phyloP scores from a whole-genome alignment of 2,113 vertebrate genomes.

The Corapipo altera region DNA sequence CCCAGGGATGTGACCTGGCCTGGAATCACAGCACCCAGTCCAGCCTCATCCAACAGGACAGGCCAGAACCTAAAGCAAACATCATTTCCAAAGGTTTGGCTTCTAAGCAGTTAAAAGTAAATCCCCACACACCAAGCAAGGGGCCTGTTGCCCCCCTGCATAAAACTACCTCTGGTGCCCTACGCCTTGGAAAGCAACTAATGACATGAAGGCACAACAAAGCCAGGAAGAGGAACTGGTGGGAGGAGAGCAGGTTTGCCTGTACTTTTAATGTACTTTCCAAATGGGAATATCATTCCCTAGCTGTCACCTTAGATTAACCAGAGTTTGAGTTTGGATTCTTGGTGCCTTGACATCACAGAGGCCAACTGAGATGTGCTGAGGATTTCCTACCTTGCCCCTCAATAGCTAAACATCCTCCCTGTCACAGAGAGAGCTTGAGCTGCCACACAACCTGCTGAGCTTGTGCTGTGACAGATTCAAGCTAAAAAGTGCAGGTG shows the following conservation, averaged over 20 bases:
- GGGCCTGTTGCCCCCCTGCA: too few relatives aligned
- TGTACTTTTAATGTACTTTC: background rate
- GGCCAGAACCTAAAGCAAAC: background rate
- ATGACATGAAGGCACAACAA: background rate
- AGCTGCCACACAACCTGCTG: background rate
- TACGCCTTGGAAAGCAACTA: background rate
- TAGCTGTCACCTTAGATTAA: background rate
- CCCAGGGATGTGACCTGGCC: background rate
- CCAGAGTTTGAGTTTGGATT: background rate
- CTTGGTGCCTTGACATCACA: background rate
- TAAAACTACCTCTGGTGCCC: background rate
- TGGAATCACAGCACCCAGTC: background rate
- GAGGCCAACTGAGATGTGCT: background rate
- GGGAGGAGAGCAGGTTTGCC: background rate
- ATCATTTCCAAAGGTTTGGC: background rate
- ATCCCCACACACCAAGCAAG: fast-evolving
- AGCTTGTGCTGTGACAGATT: background rate
- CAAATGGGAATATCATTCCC: background rate
- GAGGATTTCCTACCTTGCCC: background rate
- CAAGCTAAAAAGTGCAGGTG: background rate
- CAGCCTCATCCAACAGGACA: background rate
- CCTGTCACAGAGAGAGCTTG: too few relatives aligned
- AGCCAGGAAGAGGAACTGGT: background rate
- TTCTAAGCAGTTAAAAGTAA: background rate
- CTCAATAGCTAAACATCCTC: background rate